Evolutionary conservation across 2,888 invertebrate species (phyloP).

Genomic region (Microplitis deprimator): DNA sequence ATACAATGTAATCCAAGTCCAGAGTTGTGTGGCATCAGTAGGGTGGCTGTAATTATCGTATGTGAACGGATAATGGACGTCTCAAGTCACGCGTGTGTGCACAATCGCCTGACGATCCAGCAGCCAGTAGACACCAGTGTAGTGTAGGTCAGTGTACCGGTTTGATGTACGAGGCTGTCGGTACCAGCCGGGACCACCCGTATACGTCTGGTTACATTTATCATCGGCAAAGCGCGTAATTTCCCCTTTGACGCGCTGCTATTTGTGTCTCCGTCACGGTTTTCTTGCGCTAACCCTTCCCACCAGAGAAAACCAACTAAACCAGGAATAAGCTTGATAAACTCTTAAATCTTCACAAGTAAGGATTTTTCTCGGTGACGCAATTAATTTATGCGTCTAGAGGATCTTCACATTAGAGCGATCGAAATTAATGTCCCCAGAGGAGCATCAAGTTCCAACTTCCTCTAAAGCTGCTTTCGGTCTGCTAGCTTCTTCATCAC

Average conservation of each 20-base stretch:
- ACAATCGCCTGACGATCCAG: slow-evolving; percentile 39
- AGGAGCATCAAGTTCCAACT: neutral
- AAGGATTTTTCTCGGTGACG: neutral
- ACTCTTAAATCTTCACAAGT: neutral
- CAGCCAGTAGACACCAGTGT: slow-evolving; percentile 44
- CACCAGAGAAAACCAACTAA: slow-evolving; percentile 3
- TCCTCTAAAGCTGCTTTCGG: neutral
- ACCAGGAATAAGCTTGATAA: slow-evolving; percentile 12
- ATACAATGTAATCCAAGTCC: slow-evolving; percentile 23
- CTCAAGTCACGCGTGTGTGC: slow-evolving; percentile 54
- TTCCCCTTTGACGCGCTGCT: slow-evolving; percentile 30
- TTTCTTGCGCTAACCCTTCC: neutral
- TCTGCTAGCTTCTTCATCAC: neutral
- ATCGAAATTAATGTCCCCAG: neutral
- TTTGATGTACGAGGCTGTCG: slow-evolving; percentile 54
- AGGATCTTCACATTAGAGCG: neutral
- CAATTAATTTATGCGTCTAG: neutral
- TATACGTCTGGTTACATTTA: slow-evolving; percentile 47
- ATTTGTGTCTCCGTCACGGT: slow-evolving; percentile 30
- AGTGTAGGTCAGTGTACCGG: slow-evolving; percentile 60
- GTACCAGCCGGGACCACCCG: slow-evolving; percentile 48
- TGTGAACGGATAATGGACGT: slow-evolving; percentile 59
- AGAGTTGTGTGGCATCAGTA: neutral
- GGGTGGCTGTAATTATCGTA: slow-evolving; percentile 57
- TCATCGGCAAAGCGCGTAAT: slow-evolving; percentile 43